Evolutionary conservation across 2,797 vertebrate genomes (phyloP).

Genomic region (Xiphophorus birchmanni): DNA sequence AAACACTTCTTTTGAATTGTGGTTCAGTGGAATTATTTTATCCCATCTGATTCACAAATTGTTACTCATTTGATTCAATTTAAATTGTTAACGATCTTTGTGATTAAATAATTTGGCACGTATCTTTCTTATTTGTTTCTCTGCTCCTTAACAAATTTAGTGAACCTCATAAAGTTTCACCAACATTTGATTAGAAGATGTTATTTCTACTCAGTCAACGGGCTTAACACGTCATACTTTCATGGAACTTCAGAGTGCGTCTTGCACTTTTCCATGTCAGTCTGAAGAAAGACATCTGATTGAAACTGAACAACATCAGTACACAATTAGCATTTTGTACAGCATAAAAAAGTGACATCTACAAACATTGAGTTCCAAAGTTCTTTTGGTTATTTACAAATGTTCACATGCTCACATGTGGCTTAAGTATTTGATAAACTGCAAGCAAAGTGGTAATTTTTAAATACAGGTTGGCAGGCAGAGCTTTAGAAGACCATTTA

Average conservation of each 20-base stretch:
- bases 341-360: neutral
- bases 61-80: neutral
- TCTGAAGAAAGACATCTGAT: neutral
- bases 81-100: neutral
- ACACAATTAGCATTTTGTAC: neutral
- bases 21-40: neutral
- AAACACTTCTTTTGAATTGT: neutral
- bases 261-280: neutral
- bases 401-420: slow-evolving; percentile 7
- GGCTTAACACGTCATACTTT: neutral
- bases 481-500: slow-evolving; percentile 72
- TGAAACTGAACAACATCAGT: neutral
- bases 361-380: neutral
- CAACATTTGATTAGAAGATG: neutral
- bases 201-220: neutral
- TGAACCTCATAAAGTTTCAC: neutral
- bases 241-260: neutral
- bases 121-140: neutral
- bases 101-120: neutral
- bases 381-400: neutral
- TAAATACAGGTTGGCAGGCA: slow-evolving; percentile 69
- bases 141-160: neutral
- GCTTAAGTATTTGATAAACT: slow-evolving; percentile 47
- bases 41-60: neutral
- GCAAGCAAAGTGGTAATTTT: slow-evolving; percentile 63